Evolutionary conservation across 2,113 vertebrate species (phyloP), one percentile per base, ranked within the genome.

Genomic region (Dicaeum eximium): DNA sequence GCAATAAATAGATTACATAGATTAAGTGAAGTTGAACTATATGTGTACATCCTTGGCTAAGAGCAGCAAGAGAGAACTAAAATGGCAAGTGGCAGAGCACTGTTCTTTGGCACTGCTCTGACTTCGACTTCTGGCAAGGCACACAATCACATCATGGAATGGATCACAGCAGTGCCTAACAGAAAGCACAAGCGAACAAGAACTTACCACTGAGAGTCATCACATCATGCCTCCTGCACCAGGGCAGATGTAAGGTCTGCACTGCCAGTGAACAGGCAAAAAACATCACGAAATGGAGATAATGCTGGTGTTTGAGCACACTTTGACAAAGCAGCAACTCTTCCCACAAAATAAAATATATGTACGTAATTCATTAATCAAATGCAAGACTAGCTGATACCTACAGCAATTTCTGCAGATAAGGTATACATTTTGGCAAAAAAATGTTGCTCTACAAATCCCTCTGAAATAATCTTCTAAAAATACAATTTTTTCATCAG

Each of bases 121-220:
- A 14, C 28, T 44, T 28, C 0, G 1, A 35, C 8, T 50, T 64
- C 50, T 65, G 40, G 3, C 40, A 60, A 82, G 70, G 31, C 35
- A 72, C 5, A 15, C 3, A 28, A 54, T 54, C 23, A 47, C n/a
- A 64, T 23, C 28, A 53, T 8, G 12, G n/a, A 84, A 54, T 1
- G 12, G 33, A 75, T 53, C 27, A 48, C 0, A 0, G 21, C 9
- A 38, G 8, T 14, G 17, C 9, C n/a, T 27, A 56, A 35, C 12
- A 75, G 30, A 44, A 80, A 53, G 27, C n/a, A 73, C 3, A 53
- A 65, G 13, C 30, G 57, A 51, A 37, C 14, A 66, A 50, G 45
- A 91, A 61, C n/a, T 40, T 64, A 28, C 15, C 47, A 35, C 8
- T 18, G 10, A 27, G 7, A 83, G 18, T 27, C 28, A 90, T 18